A percentile compares a stretch with the other conserved stretches of the same genome.
These are phyloP conservation scores for Condylura cristata DNA, from an alignment of 2,113 vertebrate species.

Conservation along the genomic window DNA sequence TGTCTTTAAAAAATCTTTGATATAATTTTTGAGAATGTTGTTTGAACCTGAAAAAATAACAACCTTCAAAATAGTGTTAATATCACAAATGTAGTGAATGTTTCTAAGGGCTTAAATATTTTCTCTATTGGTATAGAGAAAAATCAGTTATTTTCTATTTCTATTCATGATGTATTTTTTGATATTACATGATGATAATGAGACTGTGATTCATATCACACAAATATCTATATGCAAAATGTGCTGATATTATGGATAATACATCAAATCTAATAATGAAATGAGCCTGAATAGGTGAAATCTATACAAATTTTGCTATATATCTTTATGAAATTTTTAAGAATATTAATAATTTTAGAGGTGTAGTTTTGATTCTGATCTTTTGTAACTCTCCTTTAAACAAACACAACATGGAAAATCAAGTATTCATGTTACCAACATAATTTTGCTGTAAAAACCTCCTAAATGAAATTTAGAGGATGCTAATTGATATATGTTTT, in stretches of 20 bases:
- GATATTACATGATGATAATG: not conserved
- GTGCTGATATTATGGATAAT: not conserved
- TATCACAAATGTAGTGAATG: not conserved
- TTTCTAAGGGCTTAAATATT: not conserved
- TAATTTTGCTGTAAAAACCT: not conserved
- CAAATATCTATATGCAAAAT: not conserved
- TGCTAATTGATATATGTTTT: not conserved
- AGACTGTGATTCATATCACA: not conserved
- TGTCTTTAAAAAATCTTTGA: not conserved
- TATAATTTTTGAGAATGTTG: not conserved
- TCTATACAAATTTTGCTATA: not conserved
- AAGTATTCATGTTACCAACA: not conserved
- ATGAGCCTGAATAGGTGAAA: not conserved
- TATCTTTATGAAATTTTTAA: not conserved
- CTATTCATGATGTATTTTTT: not conserved
- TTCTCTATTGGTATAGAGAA: not conserved
- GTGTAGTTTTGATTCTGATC: not conserved
- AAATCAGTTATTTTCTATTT: not conserved
- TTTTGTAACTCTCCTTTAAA: not conserved
- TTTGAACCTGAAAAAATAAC: not conserved
- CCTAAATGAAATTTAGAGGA: not conserved
- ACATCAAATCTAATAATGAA: not conserved
- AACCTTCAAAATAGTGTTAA: not conserved
- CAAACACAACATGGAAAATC: not conserved
- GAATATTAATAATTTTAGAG: not conserved